These are phyloP conservation scores for Rhinophrynus dorsalis DNA, from an alignment of 2,797 vertebrate genomes.

Conservation along the genomic window DNA sequence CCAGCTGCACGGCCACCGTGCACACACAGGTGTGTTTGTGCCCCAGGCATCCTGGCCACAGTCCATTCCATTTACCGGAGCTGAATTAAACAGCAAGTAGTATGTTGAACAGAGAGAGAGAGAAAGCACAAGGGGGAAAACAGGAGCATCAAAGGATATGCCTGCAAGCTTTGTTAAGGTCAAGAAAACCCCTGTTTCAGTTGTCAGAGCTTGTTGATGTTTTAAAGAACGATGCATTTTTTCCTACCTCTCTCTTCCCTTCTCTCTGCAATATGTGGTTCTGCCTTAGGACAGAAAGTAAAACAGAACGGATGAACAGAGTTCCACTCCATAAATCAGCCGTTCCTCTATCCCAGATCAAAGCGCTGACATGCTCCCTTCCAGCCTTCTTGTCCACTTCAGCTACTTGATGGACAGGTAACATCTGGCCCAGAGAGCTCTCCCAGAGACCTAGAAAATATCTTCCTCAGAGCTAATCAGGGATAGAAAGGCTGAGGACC, in stretches of 20 bases:
- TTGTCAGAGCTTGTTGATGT: conserved; percentile 99
- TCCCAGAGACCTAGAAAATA: conserved; percentile 76
- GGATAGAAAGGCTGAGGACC: conserved; percentile 64
- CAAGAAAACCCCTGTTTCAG: conserved; percentile 91
- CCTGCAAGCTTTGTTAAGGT: conserved; percentile 91
- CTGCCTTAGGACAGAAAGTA: conserved; percentile 97
- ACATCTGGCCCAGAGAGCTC: conserved; percentile 86
- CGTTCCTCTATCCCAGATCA: conserved; percentile 96
- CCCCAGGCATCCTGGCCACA: conserved; percentile 93
- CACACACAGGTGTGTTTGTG: conserved; percentile 98
- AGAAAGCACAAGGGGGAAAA: conserved; percentile 58
- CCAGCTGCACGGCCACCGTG: conserved; percentile 12
- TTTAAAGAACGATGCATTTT: conserved; percentile 76
- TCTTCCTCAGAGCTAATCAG: conserved; percentile 79
- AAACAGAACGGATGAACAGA: conserved; percentile 94
- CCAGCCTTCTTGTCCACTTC: conserved; percentile 91
- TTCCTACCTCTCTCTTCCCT: conserved; percentile 54
- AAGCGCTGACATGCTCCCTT: conserved; percentile 95
- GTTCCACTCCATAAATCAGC: conserved; percentile 94
- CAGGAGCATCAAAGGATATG: conserved; percentile 90
- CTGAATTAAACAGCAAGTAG: conserved; percentile 99
- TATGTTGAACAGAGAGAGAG: conserved; percentile 81
- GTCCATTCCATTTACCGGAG: conserved; percentile 95
- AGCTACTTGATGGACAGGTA: conserved; percentile 98
- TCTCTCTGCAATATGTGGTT: conserved; percentile 84